Evolutionary conservation across 23 tunicate genomes (phyloP).

Genomic region (Trididemnum clinides): DNA sequence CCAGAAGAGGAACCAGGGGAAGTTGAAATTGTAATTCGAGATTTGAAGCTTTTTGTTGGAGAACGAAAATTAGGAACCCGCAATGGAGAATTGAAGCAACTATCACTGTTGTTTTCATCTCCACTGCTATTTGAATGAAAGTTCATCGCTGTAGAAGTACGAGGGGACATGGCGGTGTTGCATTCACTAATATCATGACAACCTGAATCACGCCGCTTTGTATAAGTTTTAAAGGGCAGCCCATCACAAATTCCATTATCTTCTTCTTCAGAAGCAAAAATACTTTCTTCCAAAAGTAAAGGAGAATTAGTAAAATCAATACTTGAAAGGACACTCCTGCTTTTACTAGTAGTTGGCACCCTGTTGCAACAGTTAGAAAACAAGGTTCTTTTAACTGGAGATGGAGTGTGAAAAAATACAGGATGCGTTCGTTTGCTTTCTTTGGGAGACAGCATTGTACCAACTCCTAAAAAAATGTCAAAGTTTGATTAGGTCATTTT

Average conservation of each 20-base stretch:
- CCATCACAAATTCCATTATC: background rate
- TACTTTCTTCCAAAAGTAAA: background rate
- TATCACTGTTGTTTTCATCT: constrained; percentile 83
- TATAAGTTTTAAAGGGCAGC: constrained; percentile 75
- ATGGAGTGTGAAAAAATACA: constrained; percentile 29
- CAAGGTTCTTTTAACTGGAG: constrained; percentile 53
- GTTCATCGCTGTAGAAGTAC: constrained; percentile 34
- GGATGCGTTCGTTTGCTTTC: background rate
- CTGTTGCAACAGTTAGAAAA: constrained; percentile 7
- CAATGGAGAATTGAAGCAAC: constrained; percentile 69
- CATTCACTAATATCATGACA: constrained; percentile 46
- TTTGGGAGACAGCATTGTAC: constrained; percentile 4
- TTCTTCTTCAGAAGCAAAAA: constrained; percentile 2
- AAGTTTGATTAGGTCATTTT: no score
- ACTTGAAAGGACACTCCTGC: no score
- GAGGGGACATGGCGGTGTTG: constrained; percentile 17
- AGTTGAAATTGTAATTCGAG: background rate
- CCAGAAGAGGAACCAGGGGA: constrained; percentile 90
- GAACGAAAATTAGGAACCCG: constrained; percentile 1
- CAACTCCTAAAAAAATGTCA: constrained; percentile 9
- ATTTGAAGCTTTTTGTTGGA: constrained; percentile 10
- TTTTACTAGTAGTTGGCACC: background rate
- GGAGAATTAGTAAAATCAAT: background rate
- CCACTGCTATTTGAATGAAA: constrained; percentile 81
- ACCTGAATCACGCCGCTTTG: constrained; percentile 62